Evolutionary conservation across 1,140 invertebrate species (phyloP).

Genomic region (Metaphire vulgaris): DNA sequence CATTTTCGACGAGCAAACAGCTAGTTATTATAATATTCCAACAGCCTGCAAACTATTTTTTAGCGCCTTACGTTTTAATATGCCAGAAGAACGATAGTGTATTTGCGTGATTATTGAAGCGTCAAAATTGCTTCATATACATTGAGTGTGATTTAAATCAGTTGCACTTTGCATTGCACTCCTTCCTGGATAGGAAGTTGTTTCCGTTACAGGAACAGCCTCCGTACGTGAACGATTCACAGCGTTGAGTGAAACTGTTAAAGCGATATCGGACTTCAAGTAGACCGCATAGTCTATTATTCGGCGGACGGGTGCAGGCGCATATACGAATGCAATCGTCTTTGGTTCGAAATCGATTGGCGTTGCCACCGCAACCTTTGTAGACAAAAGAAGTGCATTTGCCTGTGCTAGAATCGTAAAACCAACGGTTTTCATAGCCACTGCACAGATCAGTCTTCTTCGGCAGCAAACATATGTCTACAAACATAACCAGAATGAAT

Average conservation of each 20-base stretch:
- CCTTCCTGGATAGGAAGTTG: conserved; percentile 26
- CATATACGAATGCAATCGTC: conserved; percentile 32
- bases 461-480: background rate
- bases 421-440: background rate
- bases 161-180: conserved; percentile 34
- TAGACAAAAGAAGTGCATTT: conserved; percentile 35
- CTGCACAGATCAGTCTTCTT: conserved; percentile 1
- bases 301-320: conserved; percentile 20
- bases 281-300: conserved; percentile 1
- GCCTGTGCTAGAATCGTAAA: conserved; percentile 6
- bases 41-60: too few relatives aligned
- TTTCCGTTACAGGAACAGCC: too few relatives aligned
- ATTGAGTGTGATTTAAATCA: too few relatives aligned
- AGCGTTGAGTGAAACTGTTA: too few relatives aligned
- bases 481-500: too few relatives aligned
- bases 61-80: too few relatives aligned
- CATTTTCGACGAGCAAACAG: too few relatives aligned
- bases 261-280: conserved; percentile 34
- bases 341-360: conserved; percentile 42
- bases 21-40: too few relatives aligned
- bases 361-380: conserved; percentile 47
- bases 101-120: too few relatives aligned
- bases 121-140: too few relatives aligned
- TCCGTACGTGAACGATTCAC: too few relatives aligned
- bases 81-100: too few relatives aligned